Conservation (phyloP, 2,888 invertebrate species). For the Mayetiola destructor region DNA sequence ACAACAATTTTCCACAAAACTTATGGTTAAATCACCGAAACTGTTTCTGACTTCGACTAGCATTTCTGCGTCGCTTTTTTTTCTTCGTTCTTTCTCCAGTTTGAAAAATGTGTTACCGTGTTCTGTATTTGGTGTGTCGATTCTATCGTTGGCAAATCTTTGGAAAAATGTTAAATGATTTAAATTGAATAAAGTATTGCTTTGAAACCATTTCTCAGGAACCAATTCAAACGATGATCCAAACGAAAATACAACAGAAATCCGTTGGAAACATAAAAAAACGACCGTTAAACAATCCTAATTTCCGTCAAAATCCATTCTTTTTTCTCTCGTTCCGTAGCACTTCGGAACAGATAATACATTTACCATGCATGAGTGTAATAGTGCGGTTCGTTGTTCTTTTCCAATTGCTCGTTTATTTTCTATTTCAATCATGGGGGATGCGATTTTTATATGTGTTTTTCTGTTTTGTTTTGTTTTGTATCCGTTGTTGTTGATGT, state of each 20-base stretch:
- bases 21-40: no score
- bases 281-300: slow-evolving; percentile 4
- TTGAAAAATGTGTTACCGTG: no score
- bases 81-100: background rate
- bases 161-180: background rate
- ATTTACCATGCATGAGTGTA: background rate
- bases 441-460: background rate
- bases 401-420: background rate
- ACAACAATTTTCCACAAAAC: background rate
- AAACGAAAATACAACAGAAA: background rate
- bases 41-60: no score
- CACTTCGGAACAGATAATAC: no score
- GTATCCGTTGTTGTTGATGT: background rate
- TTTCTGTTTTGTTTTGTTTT: background rate
- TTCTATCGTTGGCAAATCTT: no score
- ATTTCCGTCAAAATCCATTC: no score
- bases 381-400: background rate
- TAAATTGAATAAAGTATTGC: slow-evolving; percentile 3
- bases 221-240: background rate
- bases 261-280: background rate
- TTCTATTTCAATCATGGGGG: background rate
- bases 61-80: no score
- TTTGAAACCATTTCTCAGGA: slow-evolving; percentile 1
- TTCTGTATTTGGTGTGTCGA: no score
- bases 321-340: slow-evolving; percentile 3